phyloP scores from a whole-genome alignment of 2,113 vertebrate species.

The Felis catus region DNA sequence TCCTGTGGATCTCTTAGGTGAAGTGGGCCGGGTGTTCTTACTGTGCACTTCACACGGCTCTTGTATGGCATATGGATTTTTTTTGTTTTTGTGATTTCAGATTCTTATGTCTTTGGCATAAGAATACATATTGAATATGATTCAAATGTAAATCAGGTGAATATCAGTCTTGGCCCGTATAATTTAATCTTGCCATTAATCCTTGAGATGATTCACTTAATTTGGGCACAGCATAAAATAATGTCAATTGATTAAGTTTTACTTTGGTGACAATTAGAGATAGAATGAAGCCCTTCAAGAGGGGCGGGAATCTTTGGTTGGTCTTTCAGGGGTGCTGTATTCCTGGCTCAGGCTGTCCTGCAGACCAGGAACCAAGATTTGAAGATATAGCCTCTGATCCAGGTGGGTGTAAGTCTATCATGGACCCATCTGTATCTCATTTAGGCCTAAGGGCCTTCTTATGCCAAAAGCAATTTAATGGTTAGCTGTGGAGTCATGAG shows the following conservation, averaged over 20 bases:
- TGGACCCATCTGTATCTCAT: neutral
- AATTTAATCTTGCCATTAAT: neutral
- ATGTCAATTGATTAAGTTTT: neutral
- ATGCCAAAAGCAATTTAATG: neutral
- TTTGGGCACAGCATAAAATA: neutral
- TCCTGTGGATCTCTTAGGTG: neutral
- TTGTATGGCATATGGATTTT: neutral
- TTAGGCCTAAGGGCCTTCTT: neutral
- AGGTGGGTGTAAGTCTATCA: neutral
- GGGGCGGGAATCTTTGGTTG: neutral
- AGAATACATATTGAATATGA: neutral
- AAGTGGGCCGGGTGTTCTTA: neutral
- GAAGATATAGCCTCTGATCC: neutral
- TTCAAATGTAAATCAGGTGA: neutral
- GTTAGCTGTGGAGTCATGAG: neutral
- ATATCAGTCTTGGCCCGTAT: neutral
- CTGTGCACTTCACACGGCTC: neutral
- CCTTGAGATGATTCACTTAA: neutral
- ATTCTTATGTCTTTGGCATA: neutral
- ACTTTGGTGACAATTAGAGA: neutral
- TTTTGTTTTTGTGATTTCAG: neutral
- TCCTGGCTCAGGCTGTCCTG: neutral
- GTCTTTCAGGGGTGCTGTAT: neutral
- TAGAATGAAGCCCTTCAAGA: neutral
- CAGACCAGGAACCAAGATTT: neutral